phyloP scores from a whole-genome alignment of 2,888 invertebrate species.

The Rhamnusium bicolor region DNA sequence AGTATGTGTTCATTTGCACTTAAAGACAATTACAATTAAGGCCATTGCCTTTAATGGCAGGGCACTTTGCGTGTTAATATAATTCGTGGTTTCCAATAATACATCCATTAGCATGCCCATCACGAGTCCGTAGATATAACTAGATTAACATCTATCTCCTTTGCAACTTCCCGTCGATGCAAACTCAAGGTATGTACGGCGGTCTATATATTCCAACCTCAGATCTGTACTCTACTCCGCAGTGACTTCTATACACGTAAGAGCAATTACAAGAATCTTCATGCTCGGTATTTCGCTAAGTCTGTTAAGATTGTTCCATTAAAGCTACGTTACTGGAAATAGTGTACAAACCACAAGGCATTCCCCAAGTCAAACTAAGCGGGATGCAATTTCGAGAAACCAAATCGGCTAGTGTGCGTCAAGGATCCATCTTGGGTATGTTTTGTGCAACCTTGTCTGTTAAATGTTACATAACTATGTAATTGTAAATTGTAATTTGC shows the following conservation, averaged over 20 bases:
- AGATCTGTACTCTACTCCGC: neutral
- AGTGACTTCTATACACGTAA: conserved; percentile 16
- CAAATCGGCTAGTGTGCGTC: conserved; percentile 40
- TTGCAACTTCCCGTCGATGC: conserved; percentile 55
- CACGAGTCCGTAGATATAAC: conserved; percentile 63
- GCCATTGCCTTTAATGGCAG: conserved; percentile 64
- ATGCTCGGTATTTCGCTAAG: conserved; percentile 35
- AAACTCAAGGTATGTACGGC: conserved; percentile 28
- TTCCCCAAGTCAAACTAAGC: conserved; percentile 41
- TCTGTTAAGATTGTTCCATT: conserved; percentile 36
- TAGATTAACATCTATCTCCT: conserved; percentile 62
- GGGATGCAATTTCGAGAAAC: conserved; percentile 33
- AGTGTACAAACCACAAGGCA: conserved; percentile 39
- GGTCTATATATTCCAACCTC: neutral
- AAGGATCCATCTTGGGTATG: conserved; percentile 38
- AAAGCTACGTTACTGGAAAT: conserved; percentile 28
- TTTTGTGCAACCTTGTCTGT: conserved; percentile 43
- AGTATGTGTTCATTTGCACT: conserved; percentile 57
- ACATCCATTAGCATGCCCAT: conserved; percentile 64
- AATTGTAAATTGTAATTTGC: conserved; percentile 27
- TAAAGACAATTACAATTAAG: conserved; percentile 61
- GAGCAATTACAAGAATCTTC: conserved; percentile 41
- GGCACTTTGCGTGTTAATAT: conserved; percentile 68
- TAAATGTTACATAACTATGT: conserved; percentile 32
- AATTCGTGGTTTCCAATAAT: conserved; percentile 68